phyloP scores from a whole-genome alignment of 2,888 invertebrate species.

The Ophonus ardosiacus region DNA sequence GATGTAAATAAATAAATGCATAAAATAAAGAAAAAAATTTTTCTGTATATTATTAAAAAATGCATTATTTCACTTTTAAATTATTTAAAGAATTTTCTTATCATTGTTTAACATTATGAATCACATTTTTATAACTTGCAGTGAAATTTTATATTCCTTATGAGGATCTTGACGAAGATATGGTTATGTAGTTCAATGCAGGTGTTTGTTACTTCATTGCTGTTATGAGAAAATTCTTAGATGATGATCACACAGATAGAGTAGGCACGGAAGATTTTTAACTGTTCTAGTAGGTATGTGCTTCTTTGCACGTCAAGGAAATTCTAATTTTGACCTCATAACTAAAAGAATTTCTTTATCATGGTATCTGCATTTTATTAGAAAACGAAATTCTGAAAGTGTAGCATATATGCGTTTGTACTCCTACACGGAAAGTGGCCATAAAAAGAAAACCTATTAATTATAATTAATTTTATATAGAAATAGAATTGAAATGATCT shows the following conservation, averaged over 20 bases:
- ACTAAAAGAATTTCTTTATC: constrained; percentile 16
- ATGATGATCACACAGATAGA: constrained; percentile 28
- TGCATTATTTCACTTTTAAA: not conserved
- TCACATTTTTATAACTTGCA: constrained; percentile 12
- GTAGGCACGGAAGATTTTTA: constrained; percentile 17
- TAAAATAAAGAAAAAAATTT: too few relatives aligned
- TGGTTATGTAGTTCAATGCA: constrained; percentile 30
- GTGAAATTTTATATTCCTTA: not conserved
- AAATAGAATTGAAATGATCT: not conserved
- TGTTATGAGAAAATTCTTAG: constrained; percentile 23
- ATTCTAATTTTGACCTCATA: constrained; percentile 41
- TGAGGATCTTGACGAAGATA: constrained; percentile 9
- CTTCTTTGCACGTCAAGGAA: constrained; percentile 3
- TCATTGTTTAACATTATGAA: constrained; percentile 24
- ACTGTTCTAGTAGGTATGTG: constrained; percentile 25
- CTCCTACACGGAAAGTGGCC: not conserved
- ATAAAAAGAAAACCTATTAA: constrained; percentile 15
- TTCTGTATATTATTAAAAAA: not conserved
- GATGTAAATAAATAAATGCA: too few relatives aligned
- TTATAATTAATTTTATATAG: not conserved
- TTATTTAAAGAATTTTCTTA: constrained; percentile 29
- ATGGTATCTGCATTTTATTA: constrained; percentile 22
- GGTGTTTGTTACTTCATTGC: constrained; percentile 22
- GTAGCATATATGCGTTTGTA: not conserved
- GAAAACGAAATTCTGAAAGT: constrained; percentile 41